Evolutionary conservation across 2,888 invertebrate genomes (phyloP), one percentile per base, ranked within the genome.

Genomic region (Drosophila borealis): DNA sequence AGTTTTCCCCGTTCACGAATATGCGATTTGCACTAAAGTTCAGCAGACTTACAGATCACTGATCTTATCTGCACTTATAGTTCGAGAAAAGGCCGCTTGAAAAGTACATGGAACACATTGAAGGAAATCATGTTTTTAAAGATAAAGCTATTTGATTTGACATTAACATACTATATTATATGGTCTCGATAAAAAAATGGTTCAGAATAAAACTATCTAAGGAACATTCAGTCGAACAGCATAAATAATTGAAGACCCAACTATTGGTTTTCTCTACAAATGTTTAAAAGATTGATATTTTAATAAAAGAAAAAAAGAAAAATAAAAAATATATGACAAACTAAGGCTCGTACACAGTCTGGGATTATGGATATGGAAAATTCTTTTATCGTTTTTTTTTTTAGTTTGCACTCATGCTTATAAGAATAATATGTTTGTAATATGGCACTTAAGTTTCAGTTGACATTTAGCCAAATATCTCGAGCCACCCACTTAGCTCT

Each of bases 1-100:
- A 85, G 84, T 85, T 82, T 74, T 69, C 57, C 55, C 65, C 45
- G 42, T 49, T 55, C 42, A 48, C 61, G 56, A 60, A 67, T 68
- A 68, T 56, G 59, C 49, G 67, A 70, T 74, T 71, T 64, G 64
- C 64, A 44, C 65, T 56, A 77, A 84, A 84, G 87, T 87, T 85
- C 85, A 87, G 84, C 82, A 85, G 77, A 84, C 85, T 82, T 55
- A 50, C 76, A 79, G 78, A 78, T 78, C 78, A 78, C 63, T 76
- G 78, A 75, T 76, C 76, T 61, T 76, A 70, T 75, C 63, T 70
- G 62, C 71, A 74, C 51, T 53, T 60, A 60, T 69, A 60, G 53
- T 34, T 17, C 0, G 4, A 54, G 10, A 34, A 37, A 17, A 36
- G 50, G 46, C 10, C 1, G 41, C 19, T 14, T 10, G 34, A 50